Evolutionary conservation across 2,888 invertebrate genomes (phyloP).

Genomic region (Andrena flavipes): DNA sequence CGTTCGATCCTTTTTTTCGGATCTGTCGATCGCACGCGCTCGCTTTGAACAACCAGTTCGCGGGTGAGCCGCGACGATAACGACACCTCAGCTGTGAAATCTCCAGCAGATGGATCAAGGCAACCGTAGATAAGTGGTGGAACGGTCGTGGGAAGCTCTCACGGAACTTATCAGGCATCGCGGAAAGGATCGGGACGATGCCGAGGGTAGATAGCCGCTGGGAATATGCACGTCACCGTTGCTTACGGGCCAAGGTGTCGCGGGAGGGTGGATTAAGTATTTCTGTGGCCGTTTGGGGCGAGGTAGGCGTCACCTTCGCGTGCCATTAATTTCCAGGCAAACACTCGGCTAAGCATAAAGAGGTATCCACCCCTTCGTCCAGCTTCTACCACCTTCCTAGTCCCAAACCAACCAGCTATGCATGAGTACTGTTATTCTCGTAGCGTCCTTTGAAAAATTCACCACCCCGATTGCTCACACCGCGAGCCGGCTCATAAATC

Average conservation of each 20-base stretch:
- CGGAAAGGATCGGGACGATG: neutral
- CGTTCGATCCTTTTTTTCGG: too few species aligned
- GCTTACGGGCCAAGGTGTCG: too few species aligned
- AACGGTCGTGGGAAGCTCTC: neutral
- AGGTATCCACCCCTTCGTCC: neutral
- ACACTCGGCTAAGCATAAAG: neutral
- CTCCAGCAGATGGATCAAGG: neutral
- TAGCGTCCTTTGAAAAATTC: slow-evolving; percentile 6
- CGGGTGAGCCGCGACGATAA: too few species aligned
- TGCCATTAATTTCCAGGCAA: slow-evolving; percentile 2
- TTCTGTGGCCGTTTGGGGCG: neutral
- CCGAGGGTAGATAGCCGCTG: slow-evolving; percentile 28
- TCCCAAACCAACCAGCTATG: neutral
- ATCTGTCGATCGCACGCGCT: too few species aligned
- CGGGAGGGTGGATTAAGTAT: too few species aligned
- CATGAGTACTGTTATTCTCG: slow-evolving; percentile 6
- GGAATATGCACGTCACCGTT: neutral
- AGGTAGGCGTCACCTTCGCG: neutral
- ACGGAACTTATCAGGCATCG: neutral
- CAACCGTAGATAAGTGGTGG: neutral
- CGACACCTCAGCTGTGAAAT: too few species aligned
- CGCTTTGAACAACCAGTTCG: too few species aligned
- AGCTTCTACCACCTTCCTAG: neutral
- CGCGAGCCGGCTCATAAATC: neutral
- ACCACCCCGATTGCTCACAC: slow-evolving; percentile 22